A percentile compares a stretch with the other conserved stretches of the same genome.
Conservation (phyloP, 2,797 vertebrate species). For the Cephalopachus bancanus region DNA sequence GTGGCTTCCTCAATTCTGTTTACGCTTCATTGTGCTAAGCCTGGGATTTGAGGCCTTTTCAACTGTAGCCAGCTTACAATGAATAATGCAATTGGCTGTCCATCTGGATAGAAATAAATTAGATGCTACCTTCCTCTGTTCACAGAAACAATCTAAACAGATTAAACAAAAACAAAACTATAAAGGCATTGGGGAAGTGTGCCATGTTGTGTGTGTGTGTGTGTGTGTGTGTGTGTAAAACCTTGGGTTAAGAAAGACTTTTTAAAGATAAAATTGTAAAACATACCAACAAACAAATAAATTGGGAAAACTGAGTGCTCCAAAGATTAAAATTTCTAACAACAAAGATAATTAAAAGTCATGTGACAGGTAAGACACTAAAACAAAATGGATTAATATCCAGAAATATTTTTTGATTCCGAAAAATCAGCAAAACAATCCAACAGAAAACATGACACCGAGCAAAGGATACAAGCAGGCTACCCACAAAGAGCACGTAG, state of each 20-base stretch:
- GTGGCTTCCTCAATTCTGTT: background rate
- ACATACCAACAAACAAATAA: background rate
- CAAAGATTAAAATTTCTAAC: background rate
- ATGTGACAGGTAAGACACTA: background rate
- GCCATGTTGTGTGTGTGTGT: background rate
- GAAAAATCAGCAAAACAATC: background rate
- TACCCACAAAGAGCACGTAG: background rate
- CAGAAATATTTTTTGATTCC: constrained; percentile 20
- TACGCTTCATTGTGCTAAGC: too few relatives aligned
- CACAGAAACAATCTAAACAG: background rate
- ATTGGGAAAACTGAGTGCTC: background rate
- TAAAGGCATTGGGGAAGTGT: background rate
- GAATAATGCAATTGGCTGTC: background rate
- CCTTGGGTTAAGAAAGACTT: background rate
- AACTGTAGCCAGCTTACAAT: background rate
- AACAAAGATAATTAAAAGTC: background rate
- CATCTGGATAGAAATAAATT: background rate
- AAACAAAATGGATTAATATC: background rate
- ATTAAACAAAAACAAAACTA: constrained; percentile 23
- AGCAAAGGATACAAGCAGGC: background rate
- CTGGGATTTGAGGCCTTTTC: background rate
- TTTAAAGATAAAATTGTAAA: constrained; percentile 28
- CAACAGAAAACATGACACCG: background rate
- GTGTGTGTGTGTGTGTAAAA: background rate
- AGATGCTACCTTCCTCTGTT: background rate